Evolutionary conservation across 2,888 invertebrate species (phyloP).

Genomic region (Diarsia rubi): DNA sequence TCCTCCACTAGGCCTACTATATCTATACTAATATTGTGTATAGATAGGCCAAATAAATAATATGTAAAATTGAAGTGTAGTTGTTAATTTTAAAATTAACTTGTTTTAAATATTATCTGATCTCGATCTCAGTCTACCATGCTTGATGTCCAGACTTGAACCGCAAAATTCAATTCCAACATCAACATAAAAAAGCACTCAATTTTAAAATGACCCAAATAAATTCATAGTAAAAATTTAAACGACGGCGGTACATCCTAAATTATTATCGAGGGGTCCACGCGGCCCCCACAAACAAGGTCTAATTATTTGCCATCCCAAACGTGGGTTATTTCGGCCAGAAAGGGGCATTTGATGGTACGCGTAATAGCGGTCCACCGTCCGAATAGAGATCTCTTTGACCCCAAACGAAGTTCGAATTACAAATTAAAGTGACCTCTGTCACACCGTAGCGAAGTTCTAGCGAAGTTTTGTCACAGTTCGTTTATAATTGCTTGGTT

Average conservation of each 20-base stretch:
- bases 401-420: slow-evolving; percentile 84
- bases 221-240: slow-evolving; percentile 44
- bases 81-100: no score
- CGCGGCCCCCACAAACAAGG: slow-evolving; percentile 69
- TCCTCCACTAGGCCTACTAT: no score
- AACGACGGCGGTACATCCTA: slow-evolving; percentile 41
- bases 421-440: slow-evolving; percentile 78
- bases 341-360: slow-evolving; percentile 73
- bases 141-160: background rate
- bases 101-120: no score
- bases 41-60: no score
- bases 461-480: slow-evolving; percentile 37
- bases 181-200: slow-evolving; percentile 5
- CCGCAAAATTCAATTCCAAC: background rate
- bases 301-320: slow-evolving; percentile 78
- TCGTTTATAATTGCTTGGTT: slow-evolving; percentile 53
- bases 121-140: background rate
- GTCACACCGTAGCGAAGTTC: slow-evolving; percentile 70
- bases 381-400: slow-evolving; percentile 78
- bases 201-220: slow-evolving; percentile 37
- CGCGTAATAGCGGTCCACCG: slow-evolving; percentile 74
- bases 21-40: no score
- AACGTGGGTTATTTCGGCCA: slow-evolving; percentile 70
- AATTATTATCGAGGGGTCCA: slow-evolving; percentile 53
- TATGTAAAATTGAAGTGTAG: no score